These are phyloP conservation scores for Tenualosa thibaudeaui DNA, from an alignment of 2,797 vertebrate species.

Conservation along the genomic window DNA sequence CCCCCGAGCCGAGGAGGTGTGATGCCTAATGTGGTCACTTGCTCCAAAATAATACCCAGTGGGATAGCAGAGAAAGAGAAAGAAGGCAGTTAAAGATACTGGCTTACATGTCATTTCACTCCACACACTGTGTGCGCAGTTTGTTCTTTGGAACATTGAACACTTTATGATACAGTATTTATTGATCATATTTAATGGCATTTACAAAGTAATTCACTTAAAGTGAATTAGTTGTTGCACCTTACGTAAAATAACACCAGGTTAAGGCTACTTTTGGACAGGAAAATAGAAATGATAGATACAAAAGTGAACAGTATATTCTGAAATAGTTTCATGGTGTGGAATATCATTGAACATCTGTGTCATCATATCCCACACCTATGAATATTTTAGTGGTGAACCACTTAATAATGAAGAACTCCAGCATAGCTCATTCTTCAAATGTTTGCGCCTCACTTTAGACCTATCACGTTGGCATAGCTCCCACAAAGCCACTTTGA, in stretches of 20 bases:
- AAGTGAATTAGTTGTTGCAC: neutral
- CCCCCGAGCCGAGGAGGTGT: neutral
- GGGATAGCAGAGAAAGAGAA: neutral
- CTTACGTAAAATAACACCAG: neutral
- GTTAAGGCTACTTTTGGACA: neutral
- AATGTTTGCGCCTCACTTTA: slow-evolving; percentile 13
- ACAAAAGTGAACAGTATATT: neutral
- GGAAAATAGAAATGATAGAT: neutral
- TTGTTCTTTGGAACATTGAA: neutral
- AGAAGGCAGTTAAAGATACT: neutral
- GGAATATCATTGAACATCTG: slow-evolving; percentile 18
- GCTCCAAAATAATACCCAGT: neutral
- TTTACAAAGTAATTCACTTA: neutral
- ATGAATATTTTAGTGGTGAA: slow-evolving; percentile 21
- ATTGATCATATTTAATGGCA: neutral
- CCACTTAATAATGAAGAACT: slow-evolving; percentile 2
- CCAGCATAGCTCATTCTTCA: slow-evolving; percentile 9
- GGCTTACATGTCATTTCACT: neutral
- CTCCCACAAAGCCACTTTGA: slow-evolving; percentile 1
- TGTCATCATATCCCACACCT: slow-evolving; percentile 8
- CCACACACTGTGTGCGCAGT: neutral
- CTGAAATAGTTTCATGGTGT: neutral
- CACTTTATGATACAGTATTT: neutral
- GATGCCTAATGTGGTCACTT: neutral
- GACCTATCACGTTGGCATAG: neutral